phyloP scores from a whole-genome alignment of 1,140 invertebrate genomes.

The Calliphora vicina region DNA sequence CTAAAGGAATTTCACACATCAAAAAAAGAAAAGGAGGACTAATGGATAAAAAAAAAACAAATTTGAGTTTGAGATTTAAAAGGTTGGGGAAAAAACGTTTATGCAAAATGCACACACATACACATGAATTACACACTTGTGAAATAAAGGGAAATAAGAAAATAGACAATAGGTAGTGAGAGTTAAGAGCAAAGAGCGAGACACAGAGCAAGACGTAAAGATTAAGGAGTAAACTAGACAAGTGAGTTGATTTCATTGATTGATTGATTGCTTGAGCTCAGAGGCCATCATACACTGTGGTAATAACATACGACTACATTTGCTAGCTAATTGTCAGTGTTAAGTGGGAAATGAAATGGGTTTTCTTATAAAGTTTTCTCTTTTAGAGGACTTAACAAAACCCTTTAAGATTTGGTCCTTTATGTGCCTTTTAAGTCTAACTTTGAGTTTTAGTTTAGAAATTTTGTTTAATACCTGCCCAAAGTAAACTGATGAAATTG shows the following conservation, averaged over 20 bases:
- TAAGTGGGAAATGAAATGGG: neutral
- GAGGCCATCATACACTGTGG: neutral
- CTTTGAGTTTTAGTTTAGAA: neutral
- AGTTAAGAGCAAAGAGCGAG: neutral
- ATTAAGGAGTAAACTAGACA: neutral
- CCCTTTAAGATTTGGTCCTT: neutral
- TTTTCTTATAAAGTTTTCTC: too few species aligned
- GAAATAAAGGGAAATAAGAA: neutral
- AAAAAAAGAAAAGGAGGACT: neutral
- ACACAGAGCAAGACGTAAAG: neutral
- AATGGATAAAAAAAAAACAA: neutral
- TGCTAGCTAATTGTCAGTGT: neutral
- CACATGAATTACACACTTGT: conserved; percentile 32
- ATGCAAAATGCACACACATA: conserved; percentile 36
- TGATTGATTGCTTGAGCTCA: neutral
- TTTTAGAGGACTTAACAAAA: neutral
- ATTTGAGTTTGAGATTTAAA: neutral
- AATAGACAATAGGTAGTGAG: conserved; percentile 50
- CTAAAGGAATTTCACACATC: conserved; percentile 6
- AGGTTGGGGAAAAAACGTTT: neutral
- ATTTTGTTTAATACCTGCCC: neutral
- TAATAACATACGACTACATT: neutral
- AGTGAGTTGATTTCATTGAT: neutral
- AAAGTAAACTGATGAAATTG: neutral
- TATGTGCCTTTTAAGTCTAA: neutral